A percentile compares a stretch with the other conserved stretches of the same genome.
Conservation (phyloP, 2,797 vertebrate genomes). For the Muscicapa striata region DNA sequence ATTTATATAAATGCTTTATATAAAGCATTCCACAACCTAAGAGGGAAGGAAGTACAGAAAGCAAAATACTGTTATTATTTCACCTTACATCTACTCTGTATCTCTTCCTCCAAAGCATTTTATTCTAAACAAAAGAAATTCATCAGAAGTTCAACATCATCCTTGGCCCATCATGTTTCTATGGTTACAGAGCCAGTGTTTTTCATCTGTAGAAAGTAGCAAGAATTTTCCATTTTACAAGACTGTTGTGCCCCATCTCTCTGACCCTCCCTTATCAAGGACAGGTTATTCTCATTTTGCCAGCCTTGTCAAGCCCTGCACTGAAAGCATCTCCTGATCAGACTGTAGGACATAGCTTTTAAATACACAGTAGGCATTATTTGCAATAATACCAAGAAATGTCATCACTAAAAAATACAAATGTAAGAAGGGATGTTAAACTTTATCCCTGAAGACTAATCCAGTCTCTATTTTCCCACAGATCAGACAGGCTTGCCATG, state of each 20-base stretch:
- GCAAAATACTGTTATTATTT: background rate
- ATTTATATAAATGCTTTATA: too few relatives aligned
- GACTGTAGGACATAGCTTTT: background rate
- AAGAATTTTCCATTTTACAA: conserved; percentile 61
- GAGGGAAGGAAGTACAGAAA: background rate
- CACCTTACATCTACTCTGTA: background rate
- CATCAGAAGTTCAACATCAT: conserved; percentile 70
- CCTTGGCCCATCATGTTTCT: conserved; percentile 74
- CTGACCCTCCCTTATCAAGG: conserved; percentile 65
- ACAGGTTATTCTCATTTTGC: conserved; percentile 51
- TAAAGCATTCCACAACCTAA: background rate
- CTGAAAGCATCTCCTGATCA: conserved; percentile 19
- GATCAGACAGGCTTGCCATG: background rate
- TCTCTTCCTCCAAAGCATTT: conserved; percentile 58
- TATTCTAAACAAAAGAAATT: conserved; percentile 70
- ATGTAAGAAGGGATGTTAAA: background rate
- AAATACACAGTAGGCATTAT: conserved; percentile 16
- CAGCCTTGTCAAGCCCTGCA: conserved; percentile 16
- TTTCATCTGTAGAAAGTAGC: conserved; percentile 64
- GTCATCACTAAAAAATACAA: background rate
- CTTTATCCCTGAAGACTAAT: background rate
- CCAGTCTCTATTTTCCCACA: background rate
- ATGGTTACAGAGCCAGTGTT: conserved; percentile 73
- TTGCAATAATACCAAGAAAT: background rate
- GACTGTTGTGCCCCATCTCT: conserved; percentile 13